Evolutionary conservation across 2,113 vertebrate species (phyloP), one percentile per base, ranked within the genome.

Genomic region (Prinia subflava): DNA sequence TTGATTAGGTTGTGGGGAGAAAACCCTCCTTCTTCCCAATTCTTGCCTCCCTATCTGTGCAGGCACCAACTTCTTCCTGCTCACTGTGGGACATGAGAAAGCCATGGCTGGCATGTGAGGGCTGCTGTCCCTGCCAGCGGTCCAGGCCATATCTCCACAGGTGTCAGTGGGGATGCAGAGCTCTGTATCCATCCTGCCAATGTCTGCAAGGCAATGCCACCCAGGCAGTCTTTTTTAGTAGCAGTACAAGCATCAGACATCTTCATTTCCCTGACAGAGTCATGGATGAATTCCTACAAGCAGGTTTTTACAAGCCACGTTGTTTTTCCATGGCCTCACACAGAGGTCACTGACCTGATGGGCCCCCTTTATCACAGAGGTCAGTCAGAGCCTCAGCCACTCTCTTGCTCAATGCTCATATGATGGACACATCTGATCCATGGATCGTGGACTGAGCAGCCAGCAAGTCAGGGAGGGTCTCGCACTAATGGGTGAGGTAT

Each of bases 401-500:
- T 46, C 14, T 69, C 23, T 31, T 3, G 11, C 68, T 86, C 22
- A 7, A 0, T 28, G 19, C 42, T 55, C 47, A 7, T 65, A 1
- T 1, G 20, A 59, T 30, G 59, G 76, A 49, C 13, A 23, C 0
- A 1, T 56, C 27, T 75, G 74, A 60, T 39, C 39, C 18, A 2
- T 2, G 33, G n/a, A 44, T 49, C 59, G 14, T 1, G 0, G 65
- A 7, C 14, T 57, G 62, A 73, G 49, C 63, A 80, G 52, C 69
- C 46, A 57, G 50, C 41, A 42, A 70, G 44, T 62, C 21, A 30
- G 65, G 50, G 52, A 71, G 28, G n/a, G 31, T 65, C 8, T 2
- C 4, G 0, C 50, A 35, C 15, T 46, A 56, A 62, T 25, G n/a
- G 35, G 10, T 50, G 74, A 57, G 64, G 30, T 62, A 17, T 0